phyloP scores from a whole-genome alignment of 2,113 vertebrate genomes.

The Trematomus loennbergii region DNA sequence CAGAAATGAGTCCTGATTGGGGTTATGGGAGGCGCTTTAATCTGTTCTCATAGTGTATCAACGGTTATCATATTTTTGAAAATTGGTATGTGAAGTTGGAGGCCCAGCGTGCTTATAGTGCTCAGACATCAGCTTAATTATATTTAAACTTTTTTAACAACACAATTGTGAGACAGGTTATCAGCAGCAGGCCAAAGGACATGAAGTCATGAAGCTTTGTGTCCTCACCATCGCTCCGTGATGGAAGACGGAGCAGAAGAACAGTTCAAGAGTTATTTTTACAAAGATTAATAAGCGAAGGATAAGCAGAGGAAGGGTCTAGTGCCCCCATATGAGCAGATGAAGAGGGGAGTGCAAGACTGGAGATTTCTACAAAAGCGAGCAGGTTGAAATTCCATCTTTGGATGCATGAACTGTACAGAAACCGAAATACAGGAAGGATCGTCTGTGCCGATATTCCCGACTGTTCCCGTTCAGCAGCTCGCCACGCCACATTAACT shows the following conservation, averaged over 20 bases:
- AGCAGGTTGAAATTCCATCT: neutral
- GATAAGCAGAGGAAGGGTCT: neutral
- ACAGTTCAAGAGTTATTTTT: neutral
- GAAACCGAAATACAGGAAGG: neutral
- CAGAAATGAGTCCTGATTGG: neutral
- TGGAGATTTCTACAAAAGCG: neutral
- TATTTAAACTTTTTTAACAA: neutral
- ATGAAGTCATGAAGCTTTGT: neutral
- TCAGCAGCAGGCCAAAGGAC: neutral
- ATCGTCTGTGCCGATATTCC: neutral
- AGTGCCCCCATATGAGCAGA: too few relatives aligned
- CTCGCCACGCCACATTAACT: neutral
- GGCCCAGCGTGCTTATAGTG: neutral
- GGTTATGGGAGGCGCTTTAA: neutral
- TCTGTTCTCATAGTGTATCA: neutral
- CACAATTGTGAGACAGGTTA: neutral
- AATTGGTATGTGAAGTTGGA: neutral
- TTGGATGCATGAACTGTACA: neutral
- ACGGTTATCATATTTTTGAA: neutral
- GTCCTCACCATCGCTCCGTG: neutral
- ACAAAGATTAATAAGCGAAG: neutral
- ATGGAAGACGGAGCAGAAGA: neutral
- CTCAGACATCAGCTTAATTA: constrained; percentile 9
- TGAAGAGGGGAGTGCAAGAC: neutral
- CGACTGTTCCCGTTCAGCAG: neutral